phyloP scores from a whole-genome alignment of 2,113 vertebrate species.

The Melanotaenia duboulayi region DNA sequence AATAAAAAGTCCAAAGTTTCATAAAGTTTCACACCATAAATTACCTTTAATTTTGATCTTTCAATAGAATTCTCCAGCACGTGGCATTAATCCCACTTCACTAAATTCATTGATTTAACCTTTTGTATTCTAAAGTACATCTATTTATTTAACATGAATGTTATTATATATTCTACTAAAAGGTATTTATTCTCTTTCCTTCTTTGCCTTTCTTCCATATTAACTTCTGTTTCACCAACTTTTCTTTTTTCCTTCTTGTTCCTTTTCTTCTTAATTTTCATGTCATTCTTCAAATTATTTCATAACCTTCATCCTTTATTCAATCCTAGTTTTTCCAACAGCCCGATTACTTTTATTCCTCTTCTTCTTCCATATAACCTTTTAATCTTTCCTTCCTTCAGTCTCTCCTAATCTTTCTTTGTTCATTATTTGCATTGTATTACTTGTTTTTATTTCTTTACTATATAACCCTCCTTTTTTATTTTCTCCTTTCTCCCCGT shows the following conservation, averaged over 20 bases:
- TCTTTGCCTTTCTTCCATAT: background rate
- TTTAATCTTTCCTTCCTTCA: background rate
- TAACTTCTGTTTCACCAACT: background rate
- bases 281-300: background rate
- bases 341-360: background rate
- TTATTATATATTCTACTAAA: no score
- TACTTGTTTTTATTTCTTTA: slow-evolving; percentile 38
- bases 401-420: background rate
- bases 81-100: no score
- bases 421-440: slow-evolving; percentile 22
- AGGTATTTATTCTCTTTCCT: background rate
- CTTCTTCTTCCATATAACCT: background rate
- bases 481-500: background rate
- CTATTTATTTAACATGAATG: no score
- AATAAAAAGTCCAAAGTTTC: no score
- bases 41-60: no score
- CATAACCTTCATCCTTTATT: background rate
- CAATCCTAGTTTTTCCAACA: background rate
- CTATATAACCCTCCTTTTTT: background rate
- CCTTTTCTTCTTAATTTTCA: background rate
- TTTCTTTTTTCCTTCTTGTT: background rate
- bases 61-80: no score
- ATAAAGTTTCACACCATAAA: no score
- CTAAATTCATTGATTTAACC: no score
- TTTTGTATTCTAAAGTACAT: no score